phyloP scores from a whole-genome alignment of 2,113 vertebrate species.

The Acanthisitta chloris region DNA sequence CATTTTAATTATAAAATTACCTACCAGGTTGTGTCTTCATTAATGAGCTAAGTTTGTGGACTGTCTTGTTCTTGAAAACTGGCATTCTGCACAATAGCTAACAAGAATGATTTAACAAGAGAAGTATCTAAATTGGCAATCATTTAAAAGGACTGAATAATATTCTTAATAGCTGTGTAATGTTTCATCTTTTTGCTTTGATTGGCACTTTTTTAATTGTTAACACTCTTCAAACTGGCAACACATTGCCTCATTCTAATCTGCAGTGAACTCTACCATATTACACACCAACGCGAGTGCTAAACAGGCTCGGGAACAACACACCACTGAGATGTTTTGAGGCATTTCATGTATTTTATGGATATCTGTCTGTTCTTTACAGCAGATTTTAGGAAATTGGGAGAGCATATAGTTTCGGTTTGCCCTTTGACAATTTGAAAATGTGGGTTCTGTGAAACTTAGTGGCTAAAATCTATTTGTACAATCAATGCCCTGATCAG shows the following conservation, averaged over 20 bases:
- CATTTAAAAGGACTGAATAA: constrained; percentile 42
- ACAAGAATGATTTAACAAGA: constrained; percentile 5
- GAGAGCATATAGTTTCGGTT: background rate
- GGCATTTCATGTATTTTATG: background rate
- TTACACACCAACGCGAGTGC: fast-evolving
- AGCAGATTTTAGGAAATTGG: background rate
- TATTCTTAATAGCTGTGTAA: constrained; percentile 13
- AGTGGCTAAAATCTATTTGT: background rate
- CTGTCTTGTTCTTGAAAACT: background rate
- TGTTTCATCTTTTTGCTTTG: constrained; percentile 48
- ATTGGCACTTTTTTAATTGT: constrained; percentile 51
- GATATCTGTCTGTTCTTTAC: background rate
- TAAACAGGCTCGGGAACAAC: background rate
- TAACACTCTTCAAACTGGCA: constrained; percentile 57
- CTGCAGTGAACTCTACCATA: background rate
- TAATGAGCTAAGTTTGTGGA: constrained; percentile 1
- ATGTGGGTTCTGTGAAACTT: background rate
- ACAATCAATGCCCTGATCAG: background rate
- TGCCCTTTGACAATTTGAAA: background rate
- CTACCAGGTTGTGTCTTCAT: constrained; percentile 12
- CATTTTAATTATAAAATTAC: constrained; percentile 14
- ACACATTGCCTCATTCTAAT: constrained; percentile 49
- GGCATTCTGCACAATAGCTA: background rate
- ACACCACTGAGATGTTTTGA: background rate
- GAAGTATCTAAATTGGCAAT: constrained; percentile 44